These are phyloP conservation scores for Drosophila trichaetosa DNA, from an alignment of 2,888 invertebrate species.

Conservation along the genomic window DNA sequence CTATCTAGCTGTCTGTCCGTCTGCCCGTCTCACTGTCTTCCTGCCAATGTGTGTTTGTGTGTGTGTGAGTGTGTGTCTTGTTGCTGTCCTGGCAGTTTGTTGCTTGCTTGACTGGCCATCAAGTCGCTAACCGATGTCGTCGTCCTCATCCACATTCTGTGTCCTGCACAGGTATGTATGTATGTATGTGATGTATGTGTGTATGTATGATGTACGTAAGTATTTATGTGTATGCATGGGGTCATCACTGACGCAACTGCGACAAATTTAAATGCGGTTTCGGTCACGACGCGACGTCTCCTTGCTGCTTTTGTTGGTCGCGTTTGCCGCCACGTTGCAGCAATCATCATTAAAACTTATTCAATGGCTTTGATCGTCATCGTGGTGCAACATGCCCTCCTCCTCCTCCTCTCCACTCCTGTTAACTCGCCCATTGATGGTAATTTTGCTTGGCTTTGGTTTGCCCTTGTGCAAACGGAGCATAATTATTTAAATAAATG, in stretches of 20 bases:
- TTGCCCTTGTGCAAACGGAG: conserved; percentile 59
- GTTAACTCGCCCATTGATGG: conserved; percentile 48
- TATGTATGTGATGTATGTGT: neutral
- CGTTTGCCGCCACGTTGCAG: conserved; percentile 74
- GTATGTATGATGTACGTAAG: conserved; percentile 1
- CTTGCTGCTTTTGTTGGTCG: conserved; percentile 29
- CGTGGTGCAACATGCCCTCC: neutral
- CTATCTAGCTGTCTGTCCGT: conserved; percentile 38
- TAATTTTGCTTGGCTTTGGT: conserved; percentile 50
- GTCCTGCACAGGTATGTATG: conserved; percentile 59
- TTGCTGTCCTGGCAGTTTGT: conserved; percentile 62
- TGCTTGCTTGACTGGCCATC: conserved; percentile 74
- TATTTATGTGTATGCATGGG: conserved; percentile 14
- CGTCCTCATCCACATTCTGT: conserved; percentile 27
- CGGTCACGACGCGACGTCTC: conserved; percentile 38
- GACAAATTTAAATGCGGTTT: conserved; percentile 81
- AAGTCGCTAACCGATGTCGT: conserved; percentile 74
- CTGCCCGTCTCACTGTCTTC: conserved; percentile 1
- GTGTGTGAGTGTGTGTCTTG: conserved; percentile 32
- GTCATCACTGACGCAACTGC: conserved; percentile 75
- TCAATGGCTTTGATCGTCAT: conserved; percentile 62
- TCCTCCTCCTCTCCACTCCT: neutral
- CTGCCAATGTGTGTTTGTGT: conserved; percentile 18
- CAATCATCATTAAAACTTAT: conserved; percentile 82
- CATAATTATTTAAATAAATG: conserved; percentile 82